Base-by-base conservation (phyloP, 2,797 vertebrate genomes). In the Cirrhinus molitorella region DNA sequence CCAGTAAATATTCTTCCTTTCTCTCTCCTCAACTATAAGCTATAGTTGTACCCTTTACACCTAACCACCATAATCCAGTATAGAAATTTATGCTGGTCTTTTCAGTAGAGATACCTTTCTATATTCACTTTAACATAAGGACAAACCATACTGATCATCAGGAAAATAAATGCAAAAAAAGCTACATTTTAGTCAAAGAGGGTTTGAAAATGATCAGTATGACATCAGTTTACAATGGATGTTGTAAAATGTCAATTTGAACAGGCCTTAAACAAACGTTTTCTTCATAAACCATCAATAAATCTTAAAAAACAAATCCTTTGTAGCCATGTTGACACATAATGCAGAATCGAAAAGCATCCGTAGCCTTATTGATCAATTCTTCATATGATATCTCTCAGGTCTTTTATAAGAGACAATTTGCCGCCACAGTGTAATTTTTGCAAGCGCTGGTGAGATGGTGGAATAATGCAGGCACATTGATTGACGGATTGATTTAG, bases 401-500 rank as follows among this genome's bases (percentile, higher is more conserved):
- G 23, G 37, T 77, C 49, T 77, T 31, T 74, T 67, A 73, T 73
- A 55, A 57, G 31, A 79, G 85, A 66, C 49, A 65, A 28, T 79
- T 51, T 83, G 85, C 73, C 81, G 63, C 73, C 73, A 25, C 37
- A 0, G 73, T 83, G 65, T 75, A 43, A 55, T 83, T 55, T 76
- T 79, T 83, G 53, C 76, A 73, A 83, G 75, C 17, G 2, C 47
- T 45, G 47, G 55, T 4, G 45, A 72, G 65, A 79, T 57, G n/a
- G 17, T 45, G 40, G 49, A 78, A 53, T 70, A 59, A 67, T 74
- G 71, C 13, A 31, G 63, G 43, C n/a, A 0, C 31, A 67, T 59
- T 83, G 80, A 84, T 70, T 79, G 77, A 84, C 34, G 9, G 79
- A 86, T 66, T 72, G 74, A 86, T 66, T 43, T 45, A 45, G 19